Conservation (phyloP, 2,797 vertebrate genomes). For the Zenarchopterus dispar region DNA sequence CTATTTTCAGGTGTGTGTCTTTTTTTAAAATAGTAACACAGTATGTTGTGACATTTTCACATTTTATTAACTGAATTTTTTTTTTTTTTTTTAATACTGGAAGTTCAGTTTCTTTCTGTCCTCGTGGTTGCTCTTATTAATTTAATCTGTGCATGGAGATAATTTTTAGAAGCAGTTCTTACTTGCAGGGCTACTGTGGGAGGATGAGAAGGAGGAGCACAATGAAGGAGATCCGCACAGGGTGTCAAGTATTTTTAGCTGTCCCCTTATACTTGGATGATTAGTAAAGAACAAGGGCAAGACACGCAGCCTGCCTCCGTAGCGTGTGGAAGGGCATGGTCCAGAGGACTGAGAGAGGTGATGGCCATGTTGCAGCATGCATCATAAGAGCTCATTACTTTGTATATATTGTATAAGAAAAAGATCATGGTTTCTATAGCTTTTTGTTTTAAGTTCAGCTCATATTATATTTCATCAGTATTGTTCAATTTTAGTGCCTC, state of each 20-base stretch:
- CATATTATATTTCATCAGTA: not conserved
- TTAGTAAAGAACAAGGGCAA: constrained; percentile 68
- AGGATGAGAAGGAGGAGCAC: constrained; percentile 63
- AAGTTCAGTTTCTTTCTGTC: constrained; percentile 15
- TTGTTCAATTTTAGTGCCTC: constrained; percentile 16
- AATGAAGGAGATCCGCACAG: constrained; percentile 63
- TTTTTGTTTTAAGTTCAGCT: not conserved
- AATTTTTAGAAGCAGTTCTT: constrained; percentile 63
- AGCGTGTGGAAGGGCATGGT: constrained; percentile 42
- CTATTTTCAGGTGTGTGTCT: not conserved
- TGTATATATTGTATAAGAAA: constrained; percentile 19
- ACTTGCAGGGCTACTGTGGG: constrained; percentile 54
- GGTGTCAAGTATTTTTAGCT: constrained; percentile 72
- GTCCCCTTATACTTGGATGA: constrained; percentile 56
- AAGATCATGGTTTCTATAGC: constrained; percentile 11
- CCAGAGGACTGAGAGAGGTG: constrained; percentile 26
- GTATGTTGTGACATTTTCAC: not conserved
- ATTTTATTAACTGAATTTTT: not conserved
- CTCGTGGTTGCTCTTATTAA: constrained; percentile 13
- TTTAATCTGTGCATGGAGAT: constrained; percentile 26
- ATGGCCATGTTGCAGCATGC: constrained; percentile 19
- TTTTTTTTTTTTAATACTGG: not conserved
- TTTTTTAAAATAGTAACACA: not conserved
- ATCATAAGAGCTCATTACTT: not conserved
- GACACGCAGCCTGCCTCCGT: constrained; percentile 55